phyloP scores from a whole-genome alignment of 2,888 invertebrate genomes.

The Idaea biselata region DNA sequence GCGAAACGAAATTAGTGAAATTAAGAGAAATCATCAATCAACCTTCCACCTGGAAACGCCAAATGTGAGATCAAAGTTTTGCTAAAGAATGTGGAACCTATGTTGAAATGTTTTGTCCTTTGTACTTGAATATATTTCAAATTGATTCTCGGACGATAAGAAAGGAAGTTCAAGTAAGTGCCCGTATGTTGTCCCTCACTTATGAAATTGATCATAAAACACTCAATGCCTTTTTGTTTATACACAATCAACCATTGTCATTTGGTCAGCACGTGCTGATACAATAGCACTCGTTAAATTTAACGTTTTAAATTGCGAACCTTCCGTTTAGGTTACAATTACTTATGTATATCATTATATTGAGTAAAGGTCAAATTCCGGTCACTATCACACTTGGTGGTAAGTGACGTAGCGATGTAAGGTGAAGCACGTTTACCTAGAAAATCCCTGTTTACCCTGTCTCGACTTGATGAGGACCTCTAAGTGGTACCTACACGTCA shows the following conservation, averaged over 20 bases:
- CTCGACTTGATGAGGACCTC: no score
- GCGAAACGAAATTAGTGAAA: not conserved
- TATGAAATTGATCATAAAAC: not conserved
- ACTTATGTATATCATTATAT: not conserved
- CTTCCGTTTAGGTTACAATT: not conserved
- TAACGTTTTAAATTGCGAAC: not conserved
- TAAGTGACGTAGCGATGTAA: no score
- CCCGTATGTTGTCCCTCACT: not conserved
- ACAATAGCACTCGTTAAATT: not conserved
- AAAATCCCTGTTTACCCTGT: constrained; percentile 12
- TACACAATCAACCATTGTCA: not conserved
- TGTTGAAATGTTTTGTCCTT: not conserved
- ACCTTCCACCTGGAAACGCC: not conserved
- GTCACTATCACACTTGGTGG: no score
- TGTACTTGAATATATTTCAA: not conserved
- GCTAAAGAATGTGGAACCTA: no score
- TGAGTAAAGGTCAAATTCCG: no score
- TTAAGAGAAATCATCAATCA: not conserved
- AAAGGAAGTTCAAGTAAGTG: not conserved
- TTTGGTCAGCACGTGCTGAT: not conserved
- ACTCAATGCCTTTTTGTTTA: not conserved
- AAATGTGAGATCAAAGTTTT: not conserved
- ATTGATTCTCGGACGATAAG: not conserved
- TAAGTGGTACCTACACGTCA: no score
- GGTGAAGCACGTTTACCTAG: not conserved